These are phyloP conservation scores for Philereme vetulata DNA, from an alignment of 2,888 invertebrate species.

Conservation along the genomic window DNA sequence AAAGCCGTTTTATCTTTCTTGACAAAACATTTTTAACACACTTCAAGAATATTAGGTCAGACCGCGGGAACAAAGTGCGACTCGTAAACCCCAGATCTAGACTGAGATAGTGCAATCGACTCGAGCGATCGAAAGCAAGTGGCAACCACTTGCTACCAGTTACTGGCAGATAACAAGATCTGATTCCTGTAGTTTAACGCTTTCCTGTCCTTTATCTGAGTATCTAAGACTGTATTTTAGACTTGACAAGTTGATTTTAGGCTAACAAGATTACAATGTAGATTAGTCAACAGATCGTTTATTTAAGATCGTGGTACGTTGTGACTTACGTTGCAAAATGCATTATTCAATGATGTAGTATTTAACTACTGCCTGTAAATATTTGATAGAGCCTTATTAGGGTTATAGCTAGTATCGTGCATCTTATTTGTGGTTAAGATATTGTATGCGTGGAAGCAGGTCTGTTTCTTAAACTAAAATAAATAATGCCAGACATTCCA, in stretches of 20 bases:
- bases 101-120: conserved; percentile 28
- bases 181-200: conserved; percentile 10
- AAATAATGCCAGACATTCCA: too few relatives aligned
- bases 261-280: background rate
- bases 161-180: conserved; percentile 8
- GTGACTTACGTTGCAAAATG: too few relatives aligned
- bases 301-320: too few relatives aligned
- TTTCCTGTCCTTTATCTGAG: conserved; percentile 4
- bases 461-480: too few relatives aligned
- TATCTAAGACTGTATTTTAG: background rate
- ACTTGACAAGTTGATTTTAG: background rate
- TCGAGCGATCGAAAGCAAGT: conserved; percentile 19
- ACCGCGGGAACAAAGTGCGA: background rate
- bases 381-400: too few relatives aligned
- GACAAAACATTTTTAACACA: background rate
- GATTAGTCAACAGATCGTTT: background rate
- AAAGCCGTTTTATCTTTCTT: too few relatives aligned
- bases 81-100: conserved; percentile 24
- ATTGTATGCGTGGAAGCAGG: too few relatives aligned
- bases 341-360: too few relatives aligned
- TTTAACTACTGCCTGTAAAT: too few relatives aligned
- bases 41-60: conserved; percentile 7
- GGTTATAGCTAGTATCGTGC: too few relatives aligned
- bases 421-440: too few relatives aligned
- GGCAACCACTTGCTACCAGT: conserved; percentile 9